Conservation (phyloP, 2,113 vertebrate genomes). For the Azemiops feae region DNA sequence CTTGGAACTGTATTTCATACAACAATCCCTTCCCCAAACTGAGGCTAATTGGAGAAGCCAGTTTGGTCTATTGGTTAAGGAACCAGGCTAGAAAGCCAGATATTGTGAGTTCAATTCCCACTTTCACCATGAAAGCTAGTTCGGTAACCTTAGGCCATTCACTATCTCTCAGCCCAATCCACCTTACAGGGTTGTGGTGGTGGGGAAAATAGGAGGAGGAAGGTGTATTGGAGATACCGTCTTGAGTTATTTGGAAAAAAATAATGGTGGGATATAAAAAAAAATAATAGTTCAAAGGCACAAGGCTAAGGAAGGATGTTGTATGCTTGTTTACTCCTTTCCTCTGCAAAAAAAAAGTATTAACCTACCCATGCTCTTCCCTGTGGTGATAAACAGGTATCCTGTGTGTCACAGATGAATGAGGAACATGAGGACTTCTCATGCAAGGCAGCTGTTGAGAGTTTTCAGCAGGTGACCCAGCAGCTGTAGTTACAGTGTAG, state of each 20-base stretch:
- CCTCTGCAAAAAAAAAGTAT: too few species aligned
- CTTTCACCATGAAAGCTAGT: not conserved
- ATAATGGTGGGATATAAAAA: not conserved
- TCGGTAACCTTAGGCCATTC: not conserved
- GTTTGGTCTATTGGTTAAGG: not conserved
- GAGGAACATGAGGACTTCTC: conserved; percentile 82
- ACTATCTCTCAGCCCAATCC: not conserved
- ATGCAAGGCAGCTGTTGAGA: conserved; percentile 91
- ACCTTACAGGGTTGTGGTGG: not conserved
- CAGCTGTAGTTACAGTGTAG: conserved; percentile 98
- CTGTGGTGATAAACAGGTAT: conserved; percentile 93
- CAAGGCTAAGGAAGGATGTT: not conserved
- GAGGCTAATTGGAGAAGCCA: not conserved
- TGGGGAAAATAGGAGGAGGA: not conserved
- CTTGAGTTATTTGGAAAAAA: not conserved
- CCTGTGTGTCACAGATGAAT: conserved; percentile 84
- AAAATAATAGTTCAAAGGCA: not conserved
- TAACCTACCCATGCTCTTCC: conserved; percentile 90
- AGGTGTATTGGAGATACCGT: not conserved
- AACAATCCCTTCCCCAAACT: not conserved
- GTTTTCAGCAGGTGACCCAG: conserved; percentile 83
- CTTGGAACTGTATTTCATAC: conserved; percentile 14
- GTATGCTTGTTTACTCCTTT: too few species aligned
- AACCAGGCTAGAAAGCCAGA: not conserved
- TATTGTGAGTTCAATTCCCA: not conserved